Conservation (phyloP, 2,797 vertebrate genomes). For the Halcyon badia region DNA sequence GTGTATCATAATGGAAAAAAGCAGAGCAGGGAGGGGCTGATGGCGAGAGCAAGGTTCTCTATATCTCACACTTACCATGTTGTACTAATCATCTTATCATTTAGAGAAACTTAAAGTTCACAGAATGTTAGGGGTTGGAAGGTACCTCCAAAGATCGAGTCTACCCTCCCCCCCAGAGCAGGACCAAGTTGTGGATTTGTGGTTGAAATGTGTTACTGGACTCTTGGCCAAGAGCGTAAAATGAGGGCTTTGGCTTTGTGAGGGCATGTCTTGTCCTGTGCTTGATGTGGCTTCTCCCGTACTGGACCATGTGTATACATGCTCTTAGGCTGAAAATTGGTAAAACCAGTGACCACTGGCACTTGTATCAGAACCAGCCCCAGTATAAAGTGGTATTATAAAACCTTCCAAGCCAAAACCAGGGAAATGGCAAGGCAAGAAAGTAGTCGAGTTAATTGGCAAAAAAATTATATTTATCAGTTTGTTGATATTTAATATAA, state of each 20-base stretch:
- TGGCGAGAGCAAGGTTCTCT: not conserved
- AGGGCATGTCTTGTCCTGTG: not conserved
- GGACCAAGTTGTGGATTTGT: not conserved
- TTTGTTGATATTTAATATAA: conserved; percentile 24
- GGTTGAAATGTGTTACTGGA: not conserved
- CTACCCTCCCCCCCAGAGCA: no score
- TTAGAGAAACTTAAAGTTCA: not conserved
- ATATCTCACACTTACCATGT: not conserved
- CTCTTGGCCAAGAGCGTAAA: not conserved
- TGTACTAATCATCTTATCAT: not conserved
- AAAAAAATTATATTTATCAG: not conserved
- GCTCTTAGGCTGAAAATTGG: not conserved
- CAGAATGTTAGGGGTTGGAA: no score
- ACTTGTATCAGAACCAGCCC: not conserved
- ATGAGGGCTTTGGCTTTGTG: not conserved
- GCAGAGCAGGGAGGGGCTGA: not conserved
- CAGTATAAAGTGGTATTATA: not conserved
- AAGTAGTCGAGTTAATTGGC: not conserved
- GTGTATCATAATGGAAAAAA: not conserved
- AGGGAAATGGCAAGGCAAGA: not conserved
- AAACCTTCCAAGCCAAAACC: not conserved
- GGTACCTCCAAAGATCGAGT: no score
- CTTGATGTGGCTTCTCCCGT: not conserved
- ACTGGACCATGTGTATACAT: not conserved
- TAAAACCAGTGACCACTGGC: not conserved